Conservation (phyloP, 2,113 vertebrate species). For the Synchiropus splendidus region DNA sequence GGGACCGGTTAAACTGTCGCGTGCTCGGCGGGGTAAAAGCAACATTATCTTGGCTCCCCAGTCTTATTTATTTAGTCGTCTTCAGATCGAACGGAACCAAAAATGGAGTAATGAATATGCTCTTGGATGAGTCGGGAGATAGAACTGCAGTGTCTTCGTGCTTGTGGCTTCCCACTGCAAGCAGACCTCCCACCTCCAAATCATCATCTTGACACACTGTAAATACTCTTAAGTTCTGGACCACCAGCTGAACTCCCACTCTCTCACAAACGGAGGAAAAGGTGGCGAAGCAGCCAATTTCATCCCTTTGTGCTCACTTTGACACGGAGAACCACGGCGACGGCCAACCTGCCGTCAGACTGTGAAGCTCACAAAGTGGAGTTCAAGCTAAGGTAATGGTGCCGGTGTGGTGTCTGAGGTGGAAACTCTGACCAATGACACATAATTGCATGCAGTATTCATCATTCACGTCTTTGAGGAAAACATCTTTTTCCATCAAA, state of each 20-base stretch:
- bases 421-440: conserved; percentile 31
- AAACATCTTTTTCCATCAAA: conserved; percentile 46
- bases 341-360: conserved; percentile 30
- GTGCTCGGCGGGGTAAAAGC: too few relatives aligned
- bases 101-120: too few relatives aligned
- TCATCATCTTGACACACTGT: conserved; percentile 8
- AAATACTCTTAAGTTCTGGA: conserved; percentile 7
- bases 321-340: conserved; percentile 8
- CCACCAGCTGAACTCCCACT: conserved; percentile 19
- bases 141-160: too few relatives aligned
- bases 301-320: conserved; percentile 5
- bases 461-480: conserved; percentile 30
- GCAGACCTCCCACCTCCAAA: conserved; percentile 13
- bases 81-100: too few relatives aligned
- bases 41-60: too few relatives aligned
- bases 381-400: too few relatives aligned
- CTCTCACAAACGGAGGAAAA: too few relatives aligned
- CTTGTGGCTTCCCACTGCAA: too few relatives aligned
- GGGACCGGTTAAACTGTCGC: too few relatives aligned
- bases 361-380: too few relatives aligned
- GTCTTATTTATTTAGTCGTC: too few relatives aligned
- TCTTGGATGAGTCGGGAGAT: too few relatives aligned
- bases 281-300: not conserved
- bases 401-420: conserved; percentile 31
- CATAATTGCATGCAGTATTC: conserved; percentile 26